A percentile compares a stretch with the other conserved stretches of the same genome.
phyloP scores from a whole-genome alignment of 1,140 invertebrate species.

The Portunus trituberculatus region DNA sequence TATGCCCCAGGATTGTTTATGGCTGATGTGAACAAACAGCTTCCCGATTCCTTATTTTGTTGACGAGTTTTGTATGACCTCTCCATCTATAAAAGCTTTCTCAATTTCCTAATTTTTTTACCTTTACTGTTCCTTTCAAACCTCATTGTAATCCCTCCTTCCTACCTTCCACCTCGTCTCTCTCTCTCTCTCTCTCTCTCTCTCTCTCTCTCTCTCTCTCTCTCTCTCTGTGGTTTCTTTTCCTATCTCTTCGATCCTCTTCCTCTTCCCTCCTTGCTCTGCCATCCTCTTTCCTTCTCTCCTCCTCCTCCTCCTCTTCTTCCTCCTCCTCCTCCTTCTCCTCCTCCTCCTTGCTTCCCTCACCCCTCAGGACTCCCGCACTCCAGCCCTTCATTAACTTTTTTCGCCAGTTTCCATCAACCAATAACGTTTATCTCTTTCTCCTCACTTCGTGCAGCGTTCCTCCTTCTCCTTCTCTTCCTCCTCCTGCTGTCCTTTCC shows the following conservation, averaged over 20 bases:
- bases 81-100: background rate
- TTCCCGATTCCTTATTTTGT: too few species aligned
- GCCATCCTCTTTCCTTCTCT: background rate
- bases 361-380: slow-evolving; percentile 12
- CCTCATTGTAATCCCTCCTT: background rate
- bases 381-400: slow-evolving; percentile 26
- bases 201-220: background rate
- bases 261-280: background rate
- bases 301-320: background rate
- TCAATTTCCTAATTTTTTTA: background rate
- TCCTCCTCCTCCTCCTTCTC: background rate
- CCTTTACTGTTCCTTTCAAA: background rate
- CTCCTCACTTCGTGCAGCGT: slow-evolving; percentile 16
- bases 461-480: background rate
- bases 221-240: background rate
- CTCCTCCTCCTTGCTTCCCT: background rate
- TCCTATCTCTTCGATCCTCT: background rate
- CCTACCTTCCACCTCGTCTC: background rate
- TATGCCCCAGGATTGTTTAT: too few species aligned
- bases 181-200: background rate
- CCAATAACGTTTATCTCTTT: slow-evolving; percentile 20
- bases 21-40: too few species aligned
- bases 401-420: slow-evolving; percentile 21
- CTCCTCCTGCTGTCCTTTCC: background rate
- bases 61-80: background rate